phyloP scores from a whole-genome alignment of 2,888 invertebrate species.

The Sarcophaga subvicina region DNA sequence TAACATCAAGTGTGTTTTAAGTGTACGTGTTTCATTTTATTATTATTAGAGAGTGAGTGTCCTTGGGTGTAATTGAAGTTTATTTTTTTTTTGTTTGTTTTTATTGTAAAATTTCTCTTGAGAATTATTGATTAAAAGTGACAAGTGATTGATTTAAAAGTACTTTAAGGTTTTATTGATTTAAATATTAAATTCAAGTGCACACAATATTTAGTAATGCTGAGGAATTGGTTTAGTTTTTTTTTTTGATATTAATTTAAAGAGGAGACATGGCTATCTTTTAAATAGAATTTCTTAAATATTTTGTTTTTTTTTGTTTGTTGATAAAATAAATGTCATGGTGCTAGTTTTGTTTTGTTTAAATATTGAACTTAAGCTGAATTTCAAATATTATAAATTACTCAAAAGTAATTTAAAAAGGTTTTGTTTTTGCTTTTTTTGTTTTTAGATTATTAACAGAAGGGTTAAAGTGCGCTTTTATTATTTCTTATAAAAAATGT shows the following conservation, averaged over 20 bases:
- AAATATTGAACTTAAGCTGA: slow-evolving; percentile 34
- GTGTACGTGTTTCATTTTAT: neutral
- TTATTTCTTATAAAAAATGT: slow-evolving; percentile 57
- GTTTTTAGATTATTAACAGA: slow-evolving; percentile 37
- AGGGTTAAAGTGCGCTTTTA: slow-evolving; percentile 70
- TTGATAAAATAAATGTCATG: slow-evolving; percentile 48
- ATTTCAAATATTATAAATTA: slow-evolving; percentile 38
- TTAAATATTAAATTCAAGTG: slow-evolving; percentile 45
- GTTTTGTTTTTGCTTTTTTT: slow-evolving; percentile 15
- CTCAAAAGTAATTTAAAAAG: slow-evolving; percentile 31
- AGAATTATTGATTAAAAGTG: slow-evolving; percentile 37
- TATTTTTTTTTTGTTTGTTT: neutral
- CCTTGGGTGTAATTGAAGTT: slow-evolving; percentile 39
- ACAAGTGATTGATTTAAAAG: slow-evolving; percentile 38
- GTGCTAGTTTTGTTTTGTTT: slow-evolving; percentile 44
- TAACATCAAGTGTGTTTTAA: slow-evolving; percentile 31
- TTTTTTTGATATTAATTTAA: slow-evolving; percentile 42
- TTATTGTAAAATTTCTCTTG: neutral
- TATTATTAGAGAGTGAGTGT: slow-evolving; percentile 26
- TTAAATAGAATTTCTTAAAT: neutral
- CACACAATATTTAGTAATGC: slow-evolving; percentile 66
- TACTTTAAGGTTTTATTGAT: slow-evolving; percentile 24
- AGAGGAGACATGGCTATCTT: slow-evolving; percentile 40
- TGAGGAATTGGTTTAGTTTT: slow-evolving; percentile 54
- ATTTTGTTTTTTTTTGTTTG: neutral